Evolutionary conservation across 1,140 invertebrate species (phyloP), one percentile per base, ranked within the genome.

Genomic region (Danaus melanippus): DNA sequence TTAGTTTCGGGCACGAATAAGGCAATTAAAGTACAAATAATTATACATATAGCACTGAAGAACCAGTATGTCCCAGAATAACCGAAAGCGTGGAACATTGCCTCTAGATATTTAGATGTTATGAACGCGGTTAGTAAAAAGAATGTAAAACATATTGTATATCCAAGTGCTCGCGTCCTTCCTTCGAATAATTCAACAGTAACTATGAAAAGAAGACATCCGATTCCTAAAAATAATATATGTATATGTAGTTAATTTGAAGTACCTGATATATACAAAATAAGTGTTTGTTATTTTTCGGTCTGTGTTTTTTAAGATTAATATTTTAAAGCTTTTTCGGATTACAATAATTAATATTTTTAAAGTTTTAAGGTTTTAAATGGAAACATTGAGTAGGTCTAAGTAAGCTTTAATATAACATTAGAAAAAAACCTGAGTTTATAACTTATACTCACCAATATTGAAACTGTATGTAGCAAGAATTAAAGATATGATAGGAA

Each of bases 1-100:
- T 61, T 66, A 9, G 67, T 66, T 47, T 66, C 64, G 7, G 67
- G 66, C 10, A 68, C 40, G 12, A 59, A 68, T 2, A 62, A 12
- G 1, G 21, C 45, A 9, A 69, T 48, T 12, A 64, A 50, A 9
- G 32, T 42, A n/a, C 47, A 52, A 8, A 56, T 10, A 9, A 66
- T 40, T 6, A 53, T 3, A 42, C 58, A 48, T 2, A 55, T 44
- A 0, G 41, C 45, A 12, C 58, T 58, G 21, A 69, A 61, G 11
- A 55, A 46, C 63, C 59, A 65, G 10, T 65, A 65, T 0, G 59
- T 65, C 10, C 42, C 10, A 11, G 63, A 49, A n/a, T 58, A 56
- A 9, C 63, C 63, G 3, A 62, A 17, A 9, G 43, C 32, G 10
- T 10, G 5, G 2, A 53, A 58, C 11, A 65, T 42, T 1, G 42